Evolutionary conservation across 1,140 invertebrate species (phyloP).

Genomic region (Ceratoteleas bidentatus): DNA sequence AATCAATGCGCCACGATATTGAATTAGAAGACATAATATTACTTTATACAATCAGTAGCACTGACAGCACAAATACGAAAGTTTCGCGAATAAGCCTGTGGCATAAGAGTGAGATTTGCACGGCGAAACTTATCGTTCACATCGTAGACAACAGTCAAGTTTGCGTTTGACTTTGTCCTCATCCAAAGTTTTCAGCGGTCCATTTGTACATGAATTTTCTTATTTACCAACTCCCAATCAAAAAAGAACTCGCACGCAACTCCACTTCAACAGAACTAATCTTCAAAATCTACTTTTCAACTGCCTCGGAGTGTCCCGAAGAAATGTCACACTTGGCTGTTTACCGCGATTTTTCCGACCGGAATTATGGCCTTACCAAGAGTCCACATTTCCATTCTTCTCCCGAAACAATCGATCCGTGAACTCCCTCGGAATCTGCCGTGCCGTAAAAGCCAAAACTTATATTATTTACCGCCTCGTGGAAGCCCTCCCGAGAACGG

Average conservation of each 20-base stretch:
- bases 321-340: background rate
- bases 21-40: conserved; percentile 64
- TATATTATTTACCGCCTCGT: no score
- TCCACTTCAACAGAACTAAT: conserved; percentile 23
- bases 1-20: conserved; percentile 35
- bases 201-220: conserved; percentile 57
- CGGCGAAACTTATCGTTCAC: conserved; percentile 54
- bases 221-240: conserved; percentile 28
- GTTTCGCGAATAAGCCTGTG: conserved; percentile 56
- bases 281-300: conserved; percentile 7
- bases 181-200: conserved; percentile 60
- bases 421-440: no score
- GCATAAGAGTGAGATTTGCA: conserved; percentile 43
- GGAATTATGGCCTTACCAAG: no score
- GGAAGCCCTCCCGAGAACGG: background rate
- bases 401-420: no score
- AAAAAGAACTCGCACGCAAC: conserved; percentile 23
- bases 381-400: no score
- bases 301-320: background rate
- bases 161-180: conserved; percentile 67
- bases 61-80: conserved; percentile 60
- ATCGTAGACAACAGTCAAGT: conserved; percentile 67
- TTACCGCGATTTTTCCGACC: no score
- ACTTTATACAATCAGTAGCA: conserved; percentile 61
- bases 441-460: no score